A percentile compares a stretch with the other conserved stretches of the same genome.
These are phyloP conservation scores for Rattus rattus DNA, from an alignment of 2,113 vertebrate genomes.

Conservation along the genomic window DNA sequence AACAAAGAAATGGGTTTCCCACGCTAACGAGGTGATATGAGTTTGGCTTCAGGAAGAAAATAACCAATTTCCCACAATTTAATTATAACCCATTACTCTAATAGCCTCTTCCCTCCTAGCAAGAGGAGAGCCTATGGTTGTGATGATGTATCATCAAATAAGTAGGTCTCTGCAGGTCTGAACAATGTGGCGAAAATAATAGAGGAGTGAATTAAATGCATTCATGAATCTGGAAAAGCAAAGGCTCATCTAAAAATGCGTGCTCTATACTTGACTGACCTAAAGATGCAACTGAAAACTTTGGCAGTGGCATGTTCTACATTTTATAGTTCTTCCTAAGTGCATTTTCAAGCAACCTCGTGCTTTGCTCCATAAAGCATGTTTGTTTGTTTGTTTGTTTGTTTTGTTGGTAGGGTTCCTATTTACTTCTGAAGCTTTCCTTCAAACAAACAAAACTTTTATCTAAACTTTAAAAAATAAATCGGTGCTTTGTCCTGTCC, in stretches of 20 bases:
- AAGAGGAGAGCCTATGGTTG: neutral
- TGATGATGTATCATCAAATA: neutral
- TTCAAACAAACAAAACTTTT: conserved; percentile 61
- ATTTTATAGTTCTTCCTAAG: conserved; percentile 18
- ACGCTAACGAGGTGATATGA: neutral
- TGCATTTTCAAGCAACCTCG: neutral
- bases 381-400: neutral
- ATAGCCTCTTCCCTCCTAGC: neutral
- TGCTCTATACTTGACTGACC: neutral
- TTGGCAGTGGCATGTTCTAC: neutral
- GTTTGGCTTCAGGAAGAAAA: conserved; percentile 50
- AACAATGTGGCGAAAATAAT: conserved; percentile 47
- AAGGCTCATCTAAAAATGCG: neutral
- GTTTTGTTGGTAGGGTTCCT: neutral
- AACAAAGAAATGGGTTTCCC: conserved; percentile 29
- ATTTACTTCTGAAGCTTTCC: conserved; percentile 34
- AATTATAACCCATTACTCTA: conserved; percentile 18
- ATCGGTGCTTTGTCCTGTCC: neutral
- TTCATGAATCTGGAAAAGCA: conserved; percentile 36
- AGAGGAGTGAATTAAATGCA: conserved; percentile 20
- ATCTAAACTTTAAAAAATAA: conserved; percentile 16
- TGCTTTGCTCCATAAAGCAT: conserved; percentile 23
- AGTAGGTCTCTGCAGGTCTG: neutral
- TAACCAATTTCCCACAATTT: neutral
- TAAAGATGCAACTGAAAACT: conserved; percentile 44